Evolutionary conservation across 1,140 invertebrate genomes (phyloP).

Genomic region (Papilio helenus): DNA sequence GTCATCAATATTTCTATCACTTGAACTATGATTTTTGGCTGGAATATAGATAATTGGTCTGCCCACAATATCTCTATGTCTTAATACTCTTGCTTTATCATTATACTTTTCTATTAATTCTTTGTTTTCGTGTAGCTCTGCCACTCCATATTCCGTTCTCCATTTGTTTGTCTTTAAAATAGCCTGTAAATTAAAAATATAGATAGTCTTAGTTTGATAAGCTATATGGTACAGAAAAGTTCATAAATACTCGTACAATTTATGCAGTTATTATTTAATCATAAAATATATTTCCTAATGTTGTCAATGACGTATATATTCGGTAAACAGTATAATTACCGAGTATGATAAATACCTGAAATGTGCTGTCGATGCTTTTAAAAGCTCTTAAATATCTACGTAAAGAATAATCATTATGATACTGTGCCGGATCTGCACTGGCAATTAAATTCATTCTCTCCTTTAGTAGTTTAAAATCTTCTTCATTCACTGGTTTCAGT

Average conservation of each 20-base stretch:
- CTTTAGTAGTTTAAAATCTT: conserved; percentile 86
- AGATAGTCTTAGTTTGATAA: conserved; percentile 11
- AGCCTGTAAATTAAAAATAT: conserved; percentile 79
- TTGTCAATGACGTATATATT: neutral
- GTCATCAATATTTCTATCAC: conserved; percentile 88
- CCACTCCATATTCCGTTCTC: conserved; percentile 88
- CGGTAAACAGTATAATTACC: neutral
- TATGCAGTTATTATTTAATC: neutral
- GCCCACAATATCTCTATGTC: conserved; percentile 87
- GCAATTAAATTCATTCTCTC: conserved; percentile 87
- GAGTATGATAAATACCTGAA: conserved; percentile 83
- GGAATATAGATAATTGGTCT: conserved; percentile 90
- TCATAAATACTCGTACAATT: neutral
- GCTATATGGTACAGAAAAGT: conserved; percentile 8
- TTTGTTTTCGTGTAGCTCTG: conserved; percentile 82
- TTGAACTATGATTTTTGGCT: conserved; percentile 88
- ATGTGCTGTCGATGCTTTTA: conserved; percentile 87
- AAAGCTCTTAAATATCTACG: conserved; percentile 88
- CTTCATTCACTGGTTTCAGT: conserved; percentile 83
- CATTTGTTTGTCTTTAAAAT: conserved; percentile 91
- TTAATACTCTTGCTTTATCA: conserved; percentile 86
- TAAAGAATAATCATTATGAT: conserved; percentile 88
- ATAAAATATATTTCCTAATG: neutral
- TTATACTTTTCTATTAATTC: conserved; percentile 85
- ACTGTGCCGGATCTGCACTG: conserved; percentile 87